Evolutionary conservation across 2,888 invertebrate species (phyloP).

Genomic region (Syrphus vitripennis): DNA sequence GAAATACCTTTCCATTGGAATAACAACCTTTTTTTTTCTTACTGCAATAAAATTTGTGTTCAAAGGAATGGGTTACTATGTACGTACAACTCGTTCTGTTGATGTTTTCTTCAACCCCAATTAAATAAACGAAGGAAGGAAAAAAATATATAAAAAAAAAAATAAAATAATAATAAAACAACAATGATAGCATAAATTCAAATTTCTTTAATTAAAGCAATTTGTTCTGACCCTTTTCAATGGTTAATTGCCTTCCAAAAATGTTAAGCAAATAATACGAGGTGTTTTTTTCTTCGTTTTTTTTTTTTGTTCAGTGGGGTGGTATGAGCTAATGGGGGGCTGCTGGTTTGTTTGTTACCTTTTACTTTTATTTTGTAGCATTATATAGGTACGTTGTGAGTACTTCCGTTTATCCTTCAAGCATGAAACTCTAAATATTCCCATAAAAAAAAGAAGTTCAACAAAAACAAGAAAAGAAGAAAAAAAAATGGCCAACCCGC

Average conservation of each 20-base stretch:
- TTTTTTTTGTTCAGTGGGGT: neutral
- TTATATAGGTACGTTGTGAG: neutral
- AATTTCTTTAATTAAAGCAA: constrained; percentile 63
- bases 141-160: neutral
- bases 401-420: constrained; percentile 20
- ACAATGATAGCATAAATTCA: constrained; percentile 43
- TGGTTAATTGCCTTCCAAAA: constrained; percentile 57
- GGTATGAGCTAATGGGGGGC: neutral
- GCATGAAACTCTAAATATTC: constrained; percentile 11
- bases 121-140: constrained; percentile 19
- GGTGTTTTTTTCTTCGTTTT: neutral
- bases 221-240: constrained; percentile 61
- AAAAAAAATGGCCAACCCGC: constrained; percentile 29
- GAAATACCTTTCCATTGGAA: constrained; percentile 37
- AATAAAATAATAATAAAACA: constrained; percentile 5
- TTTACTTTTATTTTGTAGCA: neutral
- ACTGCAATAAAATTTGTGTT: constrained; percentile 7
- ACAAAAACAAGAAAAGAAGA: neutral
- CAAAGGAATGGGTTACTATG: constrained; percentile 10
- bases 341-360: neutral
- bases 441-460: constrained; percentile 2
- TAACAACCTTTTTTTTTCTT: constrained; percentile 14
- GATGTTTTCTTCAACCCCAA: constrained; percentile 40
- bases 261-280: constrained; percentile 42
- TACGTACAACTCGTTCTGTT: neutral